Base-by-base conservation (phyloP, 2,113 vertebrate genomes). In the Cynopterus brachyotis region DNA sequence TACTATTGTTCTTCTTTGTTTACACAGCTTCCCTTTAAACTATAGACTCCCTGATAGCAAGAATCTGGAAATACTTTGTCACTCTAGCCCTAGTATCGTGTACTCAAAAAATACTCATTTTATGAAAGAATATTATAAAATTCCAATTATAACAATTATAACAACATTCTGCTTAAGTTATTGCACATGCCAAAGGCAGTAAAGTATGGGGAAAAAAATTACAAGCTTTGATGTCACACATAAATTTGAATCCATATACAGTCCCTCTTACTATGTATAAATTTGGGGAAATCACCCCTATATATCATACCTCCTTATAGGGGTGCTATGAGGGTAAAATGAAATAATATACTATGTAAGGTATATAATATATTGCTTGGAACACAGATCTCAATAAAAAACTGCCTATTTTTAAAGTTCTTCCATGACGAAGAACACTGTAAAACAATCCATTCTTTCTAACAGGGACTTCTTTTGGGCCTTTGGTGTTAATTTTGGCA, bases 1-100 rank as follows among this genome's bases (percentile, higher is more conserved):
- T 17, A 7, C 26, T 50, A 11, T 0, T 76, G 35, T 82, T 15
- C 62, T 15, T 81, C 50, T 96, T 15, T 96, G 64, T 70, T 93
- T 62, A 76, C 9, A 89, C 7, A 80, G 30, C 6, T 75, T 62
- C 67, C 45, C 20, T 57, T 73, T 94, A 55, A 81, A 72, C 11
- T 69, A 53, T 0, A 89, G 47, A 12, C 30, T 93, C 59, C 40
- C 73, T 55, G 42, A 64, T 5, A 12, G n/a, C 40, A 80, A 87
- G 10, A 89, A 73, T 79, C 24, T 96, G 55, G 53, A 87, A 84
- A 79, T 26, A 81, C n/a, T 97, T n/a, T 73, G n/a, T 60, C 87
- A 89, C n/a, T 84, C 5, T 10, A 92, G 26, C 13, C 50, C 24
- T 90, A 70, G 42, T 20, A 30, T 1, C 95, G 24, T n/a, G 4